Evolutionary conservation across 2,797 vertebrate species (phyloP), one percentile per base, ranked within the genome.

Genomic region (Sebastes nivosus): DNA sequence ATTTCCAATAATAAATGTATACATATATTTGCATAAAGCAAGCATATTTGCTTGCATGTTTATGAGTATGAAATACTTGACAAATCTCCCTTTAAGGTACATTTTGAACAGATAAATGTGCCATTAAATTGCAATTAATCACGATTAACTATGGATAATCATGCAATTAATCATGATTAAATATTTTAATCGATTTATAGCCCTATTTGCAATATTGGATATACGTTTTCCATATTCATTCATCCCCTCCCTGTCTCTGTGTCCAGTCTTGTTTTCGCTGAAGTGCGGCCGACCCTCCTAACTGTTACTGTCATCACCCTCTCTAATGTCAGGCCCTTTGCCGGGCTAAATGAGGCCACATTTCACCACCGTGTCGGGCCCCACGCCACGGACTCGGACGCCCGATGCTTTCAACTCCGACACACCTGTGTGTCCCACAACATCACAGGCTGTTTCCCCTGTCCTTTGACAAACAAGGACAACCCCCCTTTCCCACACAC

Each of bases 301-400:
- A 83, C 92, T 88, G 88, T 72, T 77, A 92, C 96, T 96, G 95
- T 97, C 97, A 97, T 95, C 96, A 68, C 95, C 94, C 93, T 92
- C 93, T 96, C 91, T 96, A 89, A 95, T 94, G 93, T 92, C 90
- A 84, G 78, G 78, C 84, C 85, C 90, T 89, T 88, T 34, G 81
- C 83, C 34, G 77, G 77, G 86, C 90, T 92, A 91, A 95, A 94
- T 90, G 74, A 92, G 79, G 75, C 77, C 75, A 22, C 86, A 90
- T 96, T 94, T 96, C 94, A 95, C 79, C 93, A 90, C 84, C 67
- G 25, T 25, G 82, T 80, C 86, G 85, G 78, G 77, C 67, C 85
- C 74, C 75, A 67, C 34, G n/a, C 69, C 73, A 20, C 27, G 2
- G 81, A 75, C 87, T 60, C 5, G 13, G 70, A 77, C 7, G 29